Percentiles rank a stretch among this genome's conserved stretches.
Conservation (phyloP, 2,888 invertebrate genomes). For the Octodonta nipae region DNA sequence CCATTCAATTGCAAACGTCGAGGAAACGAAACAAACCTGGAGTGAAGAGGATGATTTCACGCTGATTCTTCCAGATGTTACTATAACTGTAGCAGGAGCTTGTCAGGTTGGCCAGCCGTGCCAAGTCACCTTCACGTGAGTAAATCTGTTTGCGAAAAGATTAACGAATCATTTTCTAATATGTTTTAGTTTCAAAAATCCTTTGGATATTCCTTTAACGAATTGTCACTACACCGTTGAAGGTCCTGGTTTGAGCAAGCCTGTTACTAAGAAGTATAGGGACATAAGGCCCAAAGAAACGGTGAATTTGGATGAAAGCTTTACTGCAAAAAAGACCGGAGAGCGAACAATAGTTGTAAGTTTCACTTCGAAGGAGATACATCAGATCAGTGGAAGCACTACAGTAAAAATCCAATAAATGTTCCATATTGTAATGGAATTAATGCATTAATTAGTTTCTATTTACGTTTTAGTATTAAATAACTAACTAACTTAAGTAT, state of each 20-base stretch:
- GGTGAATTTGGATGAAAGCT: slow-evolving; percentile 42
- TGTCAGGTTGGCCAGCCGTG: slow-evolving; percentile 41
- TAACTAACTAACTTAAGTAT: too few relatives aligned
- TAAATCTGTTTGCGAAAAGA: too few relatives aligned
- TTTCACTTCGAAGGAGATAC: slow-evolving; percentile 56
- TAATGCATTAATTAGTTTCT: too few relatives aligned
- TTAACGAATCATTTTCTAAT: neutral
- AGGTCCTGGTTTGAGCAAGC: slow-evolving; percentile 46
- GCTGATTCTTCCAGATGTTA: slow-evolving; percentile 57
- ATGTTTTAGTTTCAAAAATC: slow-evolving; percentile 53
- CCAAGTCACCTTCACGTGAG: slow-evolving; percentile 39
- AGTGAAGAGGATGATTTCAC: slow-evolving; percentile 73
- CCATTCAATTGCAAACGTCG: slow-evolving; percentile 60
- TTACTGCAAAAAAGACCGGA: slow-evolving; percentile 51
- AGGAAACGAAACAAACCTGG: slow-evolving; percentile 71
- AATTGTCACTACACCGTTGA: slow-evolving; percentile 56
- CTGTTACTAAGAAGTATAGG: slow-evolving; percentile 8
- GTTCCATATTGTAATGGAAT: too few relatives aligned
- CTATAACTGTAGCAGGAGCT: slow-evolving; percentile 43
- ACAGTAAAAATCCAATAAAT: slow-evolving; percentile 41
- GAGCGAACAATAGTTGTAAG: slow-evolving; percentile 54
- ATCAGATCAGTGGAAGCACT: slow-evolving; percentile 55
- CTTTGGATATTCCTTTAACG: slow-evolving; percentile 49
- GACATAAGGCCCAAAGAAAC: slow-evolving; percentile 44
- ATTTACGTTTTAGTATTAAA: too few relatives aligned